Conservation (phyloP, 2,113 vertebrate genomes). For the Puffinus mauretanicus region DNA sequence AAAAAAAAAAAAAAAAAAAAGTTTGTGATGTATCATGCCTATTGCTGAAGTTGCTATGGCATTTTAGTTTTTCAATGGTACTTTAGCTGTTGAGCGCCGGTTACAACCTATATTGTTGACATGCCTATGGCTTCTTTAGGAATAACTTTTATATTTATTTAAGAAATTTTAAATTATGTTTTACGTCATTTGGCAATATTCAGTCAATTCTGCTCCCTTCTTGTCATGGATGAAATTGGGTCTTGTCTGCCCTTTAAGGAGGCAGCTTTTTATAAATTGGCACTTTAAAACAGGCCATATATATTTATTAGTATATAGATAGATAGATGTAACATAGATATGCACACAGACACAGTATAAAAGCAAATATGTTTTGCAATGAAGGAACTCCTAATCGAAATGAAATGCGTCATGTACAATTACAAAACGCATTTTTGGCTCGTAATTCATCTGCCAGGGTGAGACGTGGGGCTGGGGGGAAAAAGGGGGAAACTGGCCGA, state of each 20-base stretch:
- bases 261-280: slow-evolving; percentile 72
- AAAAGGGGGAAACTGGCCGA: no score
- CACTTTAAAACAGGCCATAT: slow-evolving; percentile 80
- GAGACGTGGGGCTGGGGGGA: neutral
- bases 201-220: slow-evolving; percentile 81
- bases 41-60: slow-evolving; percentile 68
- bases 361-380: slow-evolving; percentile 47
- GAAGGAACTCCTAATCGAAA: slow-evolving; percentile 65
- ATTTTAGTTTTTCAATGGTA: slow-evolving; percentile 76
- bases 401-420: neutral
- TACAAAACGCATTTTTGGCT: neutral
- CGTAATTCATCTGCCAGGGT: neutral
- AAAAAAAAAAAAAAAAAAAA: neutral
- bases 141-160: slow-evolving; percentile 87
- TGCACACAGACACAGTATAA: slow-evolving; percentile 55
- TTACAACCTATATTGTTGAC: slow-evolving; percentile 76
- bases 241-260: slow-evolving; percentile 70
- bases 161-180: slow-evolving; percentile 84
- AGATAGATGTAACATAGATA: neutral
- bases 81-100: slow-evolving; percentile 74
- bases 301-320: slow-evolving; percentile 55
- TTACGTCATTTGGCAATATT: slow-evolving; percentile 78
- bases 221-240: slow-evolving; percentile 78
- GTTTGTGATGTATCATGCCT: slow-evolving; percentile 71
- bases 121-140: slow-evolving; percentile 81